Evolutionary conservation across 2,113 vertebrate species (phyloP).

Genomic region (Paradoxurus hermaphroditus): DNA sequence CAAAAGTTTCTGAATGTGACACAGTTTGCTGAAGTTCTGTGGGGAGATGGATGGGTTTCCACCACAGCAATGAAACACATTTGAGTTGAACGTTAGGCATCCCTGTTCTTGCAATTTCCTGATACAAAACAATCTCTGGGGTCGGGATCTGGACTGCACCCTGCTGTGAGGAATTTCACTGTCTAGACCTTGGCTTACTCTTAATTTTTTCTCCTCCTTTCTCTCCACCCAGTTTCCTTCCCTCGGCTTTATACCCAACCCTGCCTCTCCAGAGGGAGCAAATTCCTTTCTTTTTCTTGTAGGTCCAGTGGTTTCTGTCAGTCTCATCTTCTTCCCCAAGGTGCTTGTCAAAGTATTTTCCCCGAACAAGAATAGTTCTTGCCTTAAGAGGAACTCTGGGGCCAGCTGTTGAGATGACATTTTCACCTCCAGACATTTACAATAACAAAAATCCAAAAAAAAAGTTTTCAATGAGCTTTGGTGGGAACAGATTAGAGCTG

Average conservation of each 20-base stretch:
- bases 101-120: background rate
- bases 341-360: background rate
- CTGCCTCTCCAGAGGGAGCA: background rate
- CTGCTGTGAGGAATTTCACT: background rate
- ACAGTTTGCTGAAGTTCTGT: background rate
- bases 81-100: background rate
- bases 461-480: background rate
- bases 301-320: background rate
- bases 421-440: conserved; percentile 6
- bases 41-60: accelerated
- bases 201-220: background rate
- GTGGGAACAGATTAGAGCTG: background rate
- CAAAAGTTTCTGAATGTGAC: background rate
- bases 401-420: background rate
- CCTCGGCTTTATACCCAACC: background rate
- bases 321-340: background rate
- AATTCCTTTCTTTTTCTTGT: background rate
- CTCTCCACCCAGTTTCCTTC: background rate
- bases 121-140: background rate
- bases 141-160: background rate
- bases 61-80: background rate
- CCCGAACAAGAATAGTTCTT: background rate
- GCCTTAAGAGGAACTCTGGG: background rate
- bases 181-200: background rate
- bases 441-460: background rate